Base-by-base conservation (phyloP, 2,888 invertebrate species). In the Rugalucina vietnamica region DNA sequence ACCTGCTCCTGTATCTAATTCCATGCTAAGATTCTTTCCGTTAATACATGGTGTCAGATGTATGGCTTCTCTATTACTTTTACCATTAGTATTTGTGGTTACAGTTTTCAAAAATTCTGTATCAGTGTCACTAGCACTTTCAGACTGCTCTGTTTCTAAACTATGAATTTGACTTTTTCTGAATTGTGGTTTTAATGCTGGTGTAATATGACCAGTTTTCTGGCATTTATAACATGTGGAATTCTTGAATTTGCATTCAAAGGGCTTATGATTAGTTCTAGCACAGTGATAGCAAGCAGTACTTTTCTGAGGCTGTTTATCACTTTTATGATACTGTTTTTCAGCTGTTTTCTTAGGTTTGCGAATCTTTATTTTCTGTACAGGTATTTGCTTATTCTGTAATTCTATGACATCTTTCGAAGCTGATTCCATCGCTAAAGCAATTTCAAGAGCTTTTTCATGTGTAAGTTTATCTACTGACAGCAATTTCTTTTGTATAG, bases 1-100 rank as follows among this genome's bases (percentile, higher is more conserved):
- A 8, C 83, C 88, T 34, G 88, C 54, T 0, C 88, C 89, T 24
- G 87, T 89, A 49, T 87, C 88, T 3, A 90, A 36, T 79, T 90
- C 87, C 87, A 86, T 89, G 14, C 75, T 73, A 0, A 81, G 0
- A 2, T 14, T 0, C 43, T 69, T 72, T 0, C 81, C 84, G 32
- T 87, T 82, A 27, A 89, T 57, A 5, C 5, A 69, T 43, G 83
- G 83, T 29, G 14, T 54, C 0, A 83, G 75, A 29, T 43, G 77
- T 18, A 85, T 82, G 5, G 36, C 69, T 4, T 36, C 69, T 69
- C 36, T 69, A 5, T 69, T 29, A 60, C 12, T n/a, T 27, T 60
- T 60, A 21, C 12, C 8, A n/a, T n/a, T n/a, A 8, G 60, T 60
- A 60, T 60, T 60, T 8, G 24, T 10, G 43, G 43, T 43, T 29